Base-by-base conservation (phyloP, 2,888 invertebrate species). In the Stegophylla sp. region DNA sequence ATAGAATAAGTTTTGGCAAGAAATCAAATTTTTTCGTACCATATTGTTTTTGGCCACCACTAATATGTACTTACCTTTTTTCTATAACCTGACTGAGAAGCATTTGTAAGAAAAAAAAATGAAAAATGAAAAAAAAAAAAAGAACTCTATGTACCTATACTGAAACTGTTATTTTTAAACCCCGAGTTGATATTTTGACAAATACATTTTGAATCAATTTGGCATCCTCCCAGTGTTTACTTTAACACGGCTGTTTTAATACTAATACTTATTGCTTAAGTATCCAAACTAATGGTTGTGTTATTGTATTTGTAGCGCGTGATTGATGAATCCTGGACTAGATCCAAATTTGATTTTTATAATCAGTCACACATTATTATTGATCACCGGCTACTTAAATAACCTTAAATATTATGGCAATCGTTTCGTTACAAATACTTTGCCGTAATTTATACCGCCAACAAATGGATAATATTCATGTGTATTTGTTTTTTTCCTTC, bases 161-260 rank as follows among this genome's bases (percentile, higher is more conserved):
- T n/a, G n/a, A 75, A 61, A 67, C 20, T 45, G n/a, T 61, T 79
- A 79, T 79, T 61, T 79, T 79, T 79, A 77, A 77, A 69, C 28
- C 20, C 10, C 7, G 26, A 53, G n/a, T 76, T 51, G 43, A 76
- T 76, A 63, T 61, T n/a, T 69, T 63, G 51, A 51, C 71, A 13
- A 56, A 61, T 61, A 71, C 48, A 69, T 71, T 71, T 71, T 23
- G 13, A n/a, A 71, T 61, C 20, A 13, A 69, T 69, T 71, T 71
- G 79, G 69, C 59, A 34, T 15, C 15, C 41, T 48, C 41, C 51
- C 56, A 77, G 66, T 43, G 56, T 56, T 43, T 56, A 56, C 53
- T 71, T 5, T 34, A 13, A 26, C n/a, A n/a, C 45, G 43, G n/a
- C 43, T 26, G 23, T 56, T n/a, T n/a, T 56, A 56, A 72, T 26